phyloP scores from a whole-genome alignment of 2,113 vertebrate species.

The Caranx melampygus region DNA sequence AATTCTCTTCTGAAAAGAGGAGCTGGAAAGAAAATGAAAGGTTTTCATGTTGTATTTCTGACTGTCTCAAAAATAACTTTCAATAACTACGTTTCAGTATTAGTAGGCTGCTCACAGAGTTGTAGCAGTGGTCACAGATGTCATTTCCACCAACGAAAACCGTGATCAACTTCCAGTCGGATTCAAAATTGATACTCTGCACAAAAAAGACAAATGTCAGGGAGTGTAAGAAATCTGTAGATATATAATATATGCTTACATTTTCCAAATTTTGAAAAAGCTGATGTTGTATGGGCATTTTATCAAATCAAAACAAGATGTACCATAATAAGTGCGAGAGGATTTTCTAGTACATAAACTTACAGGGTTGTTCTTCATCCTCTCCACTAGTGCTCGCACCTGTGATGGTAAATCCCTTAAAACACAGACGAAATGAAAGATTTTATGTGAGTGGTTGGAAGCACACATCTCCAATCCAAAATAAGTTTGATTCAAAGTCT shows the following conservation, averaged over 20 bases:
- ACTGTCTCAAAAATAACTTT: neutral
- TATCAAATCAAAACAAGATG: neutral
- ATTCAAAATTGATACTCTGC: slow-evolving; percentile 87
- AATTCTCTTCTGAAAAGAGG: slow-evolving; percentile 85
- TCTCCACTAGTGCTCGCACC: slow-evolving; percentile 81
- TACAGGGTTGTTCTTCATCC: slow-evolving; percentile 90
- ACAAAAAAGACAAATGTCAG: slow-evolving; percentile 16
- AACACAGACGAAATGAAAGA: slow-evolving; percentile 24
- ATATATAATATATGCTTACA: neutral
- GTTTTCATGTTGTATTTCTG: neutral
- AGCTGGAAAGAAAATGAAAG: slow-evolving; percentile 74
- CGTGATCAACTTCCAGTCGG: slow-evolving; percentile 94
- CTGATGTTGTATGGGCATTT: neutral
- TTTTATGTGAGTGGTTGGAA: neutral
- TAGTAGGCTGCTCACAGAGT: slow-evolving; percentile 83
- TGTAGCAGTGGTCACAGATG: slow-evolving; percentile 88
- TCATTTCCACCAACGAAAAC: slow-evolving; percentile 89
- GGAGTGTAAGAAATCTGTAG: neutral
- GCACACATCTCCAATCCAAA: neutral
- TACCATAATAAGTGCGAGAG: neutral
- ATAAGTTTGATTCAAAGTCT: too few relatives aligned
- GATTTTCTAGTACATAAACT: slow-evolving; percentile 41
- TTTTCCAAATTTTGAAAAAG: neutral
- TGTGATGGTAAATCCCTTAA: slow-evolving; percentile 85
- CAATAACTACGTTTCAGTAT: neutral